Evolutionary conservation across 2,888 invertebrate species (phyloP).

Genomic region (Euproctis similis): DNA sequence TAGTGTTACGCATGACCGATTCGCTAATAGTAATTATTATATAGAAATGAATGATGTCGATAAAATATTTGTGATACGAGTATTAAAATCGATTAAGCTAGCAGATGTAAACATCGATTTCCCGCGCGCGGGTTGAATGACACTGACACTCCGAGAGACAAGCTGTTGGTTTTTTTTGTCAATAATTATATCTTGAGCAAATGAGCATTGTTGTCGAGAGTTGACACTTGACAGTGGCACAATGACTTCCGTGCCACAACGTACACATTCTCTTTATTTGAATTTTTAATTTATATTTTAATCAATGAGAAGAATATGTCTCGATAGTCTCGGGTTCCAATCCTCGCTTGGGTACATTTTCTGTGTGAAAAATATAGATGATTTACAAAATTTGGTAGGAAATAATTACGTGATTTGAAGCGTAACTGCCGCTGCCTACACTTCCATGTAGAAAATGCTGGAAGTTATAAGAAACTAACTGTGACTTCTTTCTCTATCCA

Average conservation of each 20-base stretch:
- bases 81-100: constrained; percentile 31
- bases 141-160: constrained; percentile 24
- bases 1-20: constrained; percentile 18
- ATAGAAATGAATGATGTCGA: constrained; percentile 19
- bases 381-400: no score
- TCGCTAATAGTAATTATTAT: constrained; percentile 25
- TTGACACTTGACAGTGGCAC: constrained; percentile 36
- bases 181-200: constrained; percentile 31
- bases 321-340: no score
- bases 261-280: no score
- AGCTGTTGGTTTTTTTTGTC: constrained; percentile 30
- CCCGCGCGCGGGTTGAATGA: constrained; percentile 47
- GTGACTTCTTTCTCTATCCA: no score
- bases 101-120: constrained; percentile 44
- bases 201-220: constrained; percentile 34
- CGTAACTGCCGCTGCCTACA: no score
- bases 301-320: no score
- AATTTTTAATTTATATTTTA: no score
- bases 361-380: no score
- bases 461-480: no score
- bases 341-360: no score
- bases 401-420: no score
- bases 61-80: constrained; percentile 27
- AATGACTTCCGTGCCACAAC: constrained; percentile 27
- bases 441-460: no score